phyloP scores from a whole-genome alignment of 35 echinoderm and acorn worm genomes.

The Eucidaris tribuloides region DNA sequence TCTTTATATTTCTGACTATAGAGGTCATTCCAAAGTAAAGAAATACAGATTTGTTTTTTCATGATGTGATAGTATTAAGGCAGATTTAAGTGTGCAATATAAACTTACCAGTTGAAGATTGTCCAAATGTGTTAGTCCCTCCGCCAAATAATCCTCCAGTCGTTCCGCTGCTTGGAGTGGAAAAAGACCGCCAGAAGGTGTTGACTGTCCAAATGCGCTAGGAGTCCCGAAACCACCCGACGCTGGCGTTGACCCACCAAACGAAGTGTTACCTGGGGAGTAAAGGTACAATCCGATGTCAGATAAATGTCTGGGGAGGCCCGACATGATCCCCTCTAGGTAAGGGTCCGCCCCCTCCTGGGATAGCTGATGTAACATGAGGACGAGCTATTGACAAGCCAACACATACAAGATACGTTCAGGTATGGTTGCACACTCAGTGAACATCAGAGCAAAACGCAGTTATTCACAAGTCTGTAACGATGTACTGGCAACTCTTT shows the following conservation, averaged over 20 bases:
- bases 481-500: too few species aligned
- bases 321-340: constrained; percentile 2
- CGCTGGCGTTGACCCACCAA: constrained; percentile 40
- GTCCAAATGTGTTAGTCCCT: constrained; percentile 46
- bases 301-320: constrained; percentile 11
- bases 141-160: constrained; percentile 38
- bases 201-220: constrained; percentile 70
- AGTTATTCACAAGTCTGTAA: too few species aligned
- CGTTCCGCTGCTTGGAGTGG: constrained; percentile 22
- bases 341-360: neutral
- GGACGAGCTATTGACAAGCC: neutral
- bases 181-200: constrained; percentile 52
- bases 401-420: neutral
- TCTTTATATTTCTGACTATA: too few species aligned
- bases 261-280: constrained; percentile 37
- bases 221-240: constrained; percentile 69
- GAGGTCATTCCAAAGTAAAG: too few species aligned
- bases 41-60: too few species aligned
- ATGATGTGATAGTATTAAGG: too few species aligned
- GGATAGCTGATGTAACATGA: neutral
- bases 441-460: too few species aligned
- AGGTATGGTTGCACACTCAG: too few species aligned
- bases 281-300: constrained; percentile 14
- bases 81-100: too few species aligned
- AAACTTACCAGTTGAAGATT: neutral